These are phyloP conservation scores for Sus cebifrons DNA, from an alignment of 2,797 vertebrate species.

Conservation along the genomic window DNA sequence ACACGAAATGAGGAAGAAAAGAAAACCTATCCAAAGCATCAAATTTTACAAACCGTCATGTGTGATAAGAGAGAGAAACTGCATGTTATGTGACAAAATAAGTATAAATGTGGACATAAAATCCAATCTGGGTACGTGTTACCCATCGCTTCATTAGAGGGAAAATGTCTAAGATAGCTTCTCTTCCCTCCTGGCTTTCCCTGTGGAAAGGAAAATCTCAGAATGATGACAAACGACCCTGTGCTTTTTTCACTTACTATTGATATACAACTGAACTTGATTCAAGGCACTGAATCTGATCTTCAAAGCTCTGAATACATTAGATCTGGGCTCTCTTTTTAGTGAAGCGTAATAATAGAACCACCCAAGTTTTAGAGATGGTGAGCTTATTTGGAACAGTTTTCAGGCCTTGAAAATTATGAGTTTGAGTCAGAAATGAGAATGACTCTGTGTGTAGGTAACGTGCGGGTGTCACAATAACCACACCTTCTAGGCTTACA, in stretches of 20 bases:
- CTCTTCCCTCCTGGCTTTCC: neutral
- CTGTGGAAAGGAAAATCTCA: slow-evolving; percentile 27
- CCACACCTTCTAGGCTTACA: neutral
- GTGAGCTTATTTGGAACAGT: neutral
- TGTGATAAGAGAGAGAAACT: slow-evolving; percentile 59
- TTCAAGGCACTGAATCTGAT: slow-evolving; percentile 49
- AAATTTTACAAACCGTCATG: slow-evolving; percentile 9
- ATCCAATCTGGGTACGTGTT: neutral
- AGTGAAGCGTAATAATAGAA: slow-evolving; percentile 58
- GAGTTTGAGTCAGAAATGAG: neutral
- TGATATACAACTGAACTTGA: slow-evolving; percentile 37
- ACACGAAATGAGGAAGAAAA: slow-evolving; percentile 63
- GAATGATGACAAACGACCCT: neutral
- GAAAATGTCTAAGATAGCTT: neutral
- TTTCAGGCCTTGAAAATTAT: neutral
- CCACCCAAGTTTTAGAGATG: neutral
- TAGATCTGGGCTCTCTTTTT: slow-evolving; percentile 15
- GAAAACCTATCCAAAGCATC: neutral
- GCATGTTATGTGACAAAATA: neutral
- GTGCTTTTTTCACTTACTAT: neutral
- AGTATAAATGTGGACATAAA: neutral
- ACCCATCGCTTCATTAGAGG: neutral
- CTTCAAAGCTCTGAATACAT: slow-evolving; percentile 69
- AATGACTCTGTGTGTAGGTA: neutral
- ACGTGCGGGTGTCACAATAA: neutral